phyloP scores from a whole-genome alignment of 1,140 invertebrate species.

The Drosophila dunni region DNA sequence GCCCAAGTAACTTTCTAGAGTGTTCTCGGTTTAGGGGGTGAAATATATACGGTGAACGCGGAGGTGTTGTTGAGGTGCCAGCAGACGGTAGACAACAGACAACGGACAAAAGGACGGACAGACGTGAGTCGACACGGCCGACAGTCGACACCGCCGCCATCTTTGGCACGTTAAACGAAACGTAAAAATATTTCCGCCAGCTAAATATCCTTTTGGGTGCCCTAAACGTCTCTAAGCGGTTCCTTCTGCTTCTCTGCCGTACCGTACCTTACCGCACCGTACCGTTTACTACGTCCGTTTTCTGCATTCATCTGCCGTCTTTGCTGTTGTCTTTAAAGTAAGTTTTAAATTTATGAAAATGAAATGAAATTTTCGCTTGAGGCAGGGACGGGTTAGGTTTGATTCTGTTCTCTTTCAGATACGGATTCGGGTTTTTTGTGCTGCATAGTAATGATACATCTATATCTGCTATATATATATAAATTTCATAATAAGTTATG shows the following conservation, averaged over 20 bases:
- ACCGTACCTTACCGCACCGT: too few relatives aligned
- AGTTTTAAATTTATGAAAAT: constrained; percentile 82
- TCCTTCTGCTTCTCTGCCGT: constrained; percentile 34
- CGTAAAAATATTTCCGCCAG: constrained; percentile 82
- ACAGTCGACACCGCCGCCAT: constrained; percentile 43
- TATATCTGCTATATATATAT: constrained; percentile 30
- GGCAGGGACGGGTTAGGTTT: constrained; percentile 61
- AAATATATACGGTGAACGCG: neutral
- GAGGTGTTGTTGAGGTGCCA: constrained; percentile 20
- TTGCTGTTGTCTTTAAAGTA: constrained; percentile 56
- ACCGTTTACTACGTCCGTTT: neutral
- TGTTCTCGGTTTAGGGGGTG: constrained; percentile 16
- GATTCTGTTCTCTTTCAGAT: constrained; percentile 34
- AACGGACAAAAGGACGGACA: neutral
- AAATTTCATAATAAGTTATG: constrained; percentile 76
- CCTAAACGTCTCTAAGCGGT: constrained; percentile 62
- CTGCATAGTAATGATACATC: constrained; percentile 56
- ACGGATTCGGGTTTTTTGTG: constrained; percentile 17
- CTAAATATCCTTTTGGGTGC: constrained; percentile 80
- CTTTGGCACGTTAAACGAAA: constrained; percentile 81
- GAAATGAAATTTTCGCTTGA: constrained; percentile 64
- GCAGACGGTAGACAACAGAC: constrained; percentile 5
- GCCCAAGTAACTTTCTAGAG: constrained; percentile 59
- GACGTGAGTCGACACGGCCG: neutral
- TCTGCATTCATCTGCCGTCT: neutral